Percentiles rank a stretch among this genome's conserved stretches.
phyloP scores from a whole-genome alignment of 2,888 invertebrate species.

The Galeruca laticollis region DNA sequence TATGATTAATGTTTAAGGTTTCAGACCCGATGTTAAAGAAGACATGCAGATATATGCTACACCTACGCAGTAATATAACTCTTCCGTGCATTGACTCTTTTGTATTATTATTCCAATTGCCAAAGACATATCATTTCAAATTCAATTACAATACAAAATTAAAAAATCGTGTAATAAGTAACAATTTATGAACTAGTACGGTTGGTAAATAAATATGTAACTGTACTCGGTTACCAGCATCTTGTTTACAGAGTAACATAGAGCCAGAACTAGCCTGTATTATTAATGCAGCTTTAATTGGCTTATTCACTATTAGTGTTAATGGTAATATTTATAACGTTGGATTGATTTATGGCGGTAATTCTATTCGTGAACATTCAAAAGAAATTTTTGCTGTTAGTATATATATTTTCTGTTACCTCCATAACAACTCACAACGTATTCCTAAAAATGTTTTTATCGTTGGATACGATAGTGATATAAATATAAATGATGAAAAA shows the following conservation, averaged over 20 bases:
- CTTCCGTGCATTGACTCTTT: constrained; percentile 2
- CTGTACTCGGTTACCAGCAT: not conserved
- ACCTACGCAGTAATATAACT: not conserved
- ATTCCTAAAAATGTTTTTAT: not conserved
- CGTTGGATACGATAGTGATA: too few relatives aligned
- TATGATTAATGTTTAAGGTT: not conserved
- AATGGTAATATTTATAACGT: not conserved
- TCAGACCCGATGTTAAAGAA: not conserved
- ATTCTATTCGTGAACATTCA: not conserved
- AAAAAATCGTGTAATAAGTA: not conserved
- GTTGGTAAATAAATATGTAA: not conserved
- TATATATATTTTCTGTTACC: too few relatives aligned
- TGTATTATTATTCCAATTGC: not conserved
- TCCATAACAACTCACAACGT: not conserved
- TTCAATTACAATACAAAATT: not conserved
- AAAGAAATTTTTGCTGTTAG: not conserved
- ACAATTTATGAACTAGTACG: not conserved
- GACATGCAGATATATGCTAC: not conserved
- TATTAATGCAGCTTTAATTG: not conserved
- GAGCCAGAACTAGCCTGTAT: not conserved
- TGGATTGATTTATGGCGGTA: not conserved
- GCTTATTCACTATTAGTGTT: constrained; percentile 2
- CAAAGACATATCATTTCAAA: not conserved
- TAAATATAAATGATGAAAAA: too few relatives aligned
- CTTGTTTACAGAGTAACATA: not conserved